Evolutionary conservation across 2,797 vertebrate genomes (phyloP), one percentile per base, ranked within the genome.

Genomic region (Etheostoma nigrum): DNA sequence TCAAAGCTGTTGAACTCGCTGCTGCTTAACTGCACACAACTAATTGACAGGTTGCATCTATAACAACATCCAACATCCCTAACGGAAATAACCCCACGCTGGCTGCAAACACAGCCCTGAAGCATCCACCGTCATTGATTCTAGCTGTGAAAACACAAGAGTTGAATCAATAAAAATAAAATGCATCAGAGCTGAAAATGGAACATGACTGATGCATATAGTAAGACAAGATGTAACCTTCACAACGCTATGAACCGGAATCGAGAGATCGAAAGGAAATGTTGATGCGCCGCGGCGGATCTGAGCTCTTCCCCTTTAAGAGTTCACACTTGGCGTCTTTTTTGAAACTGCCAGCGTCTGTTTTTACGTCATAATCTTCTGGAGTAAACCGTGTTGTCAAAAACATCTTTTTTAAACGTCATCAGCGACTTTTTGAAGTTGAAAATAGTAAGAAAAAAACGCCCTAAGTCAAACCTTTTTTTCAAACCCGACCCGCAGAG

Each of bases 141-240:
- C 51, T 23, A 9, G 44, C 60, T 40, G 65, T 40, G 59, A 67
- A 49, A 59, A 78, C 52, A 53, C 25, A 72, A 72, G 52, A 65
- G 57, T 18, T 49, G 64, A 69, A 63, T 67, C 57, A 48, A 64
- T 82, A 36, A 72, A 70, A 76, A 81, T 61, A 48, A 40, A 40
- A 12, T 30, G 49, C 45, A 65, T 58, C 57, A 33, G 53, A 75
- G 85, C 76, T 88, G 86, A 88, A 89, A 89, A 83, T 76, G 82
- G 83, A 86, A 68, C 30, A n/a, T 73, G 81, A 90, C 23, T 82
- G 84, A 80, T 53, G 36, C 53, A 64, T 65, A 42, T 27, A 42
- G 63, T 54, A 25, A 67, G 72, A 81, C 58, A 21, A 47, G 60
- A 76, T 19, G 58, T 21, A 74, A 54, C 60, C 59, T 40, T 66